A percentile compares a stretch with the other conserved stretches of the same genome.
phyloP scores from a whole-genome alignment of 2,113 vertebrate genomes.

The Megaceryle torquata region DNA sequence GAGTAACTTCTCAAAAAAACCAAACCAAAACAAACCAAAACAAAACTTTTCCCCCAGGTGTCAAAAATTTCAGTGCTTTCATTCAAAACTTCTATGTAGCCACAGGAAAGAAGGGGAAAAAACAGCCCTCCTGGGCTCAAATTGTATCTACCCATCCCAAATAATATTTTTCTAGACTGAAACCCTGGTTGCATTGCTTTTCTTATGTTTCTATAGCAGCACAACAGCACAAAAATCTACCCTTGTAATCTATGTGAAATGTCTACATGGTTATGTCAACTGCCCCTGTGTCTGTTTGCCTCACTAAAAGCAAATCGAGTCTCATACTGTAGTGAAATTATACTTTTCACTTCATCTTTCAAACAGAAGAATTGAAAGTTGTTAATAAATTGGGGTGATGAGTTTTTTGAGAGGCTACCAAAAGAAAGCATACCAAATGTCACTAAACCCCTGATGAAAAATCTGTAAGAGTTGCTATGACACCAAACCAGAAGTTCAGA shows the following conservation, averaged over 20 bases:
- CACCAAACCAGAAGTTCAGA: not conserved
- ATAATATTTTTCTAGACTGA: not conserved
- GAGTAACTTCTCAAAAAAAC: not conserved
- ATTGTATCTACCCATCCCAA: not conserved
- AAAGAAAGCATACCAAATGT: not conserved
- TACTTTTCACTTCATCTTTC: not conserved
- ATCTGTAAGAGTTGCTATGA: not conserved
- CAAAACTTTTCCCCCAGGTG: not conserved
- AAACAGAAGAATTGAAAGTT: not conserved
- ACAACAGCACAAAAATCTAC: not conserved
- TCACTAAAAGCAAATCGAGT: not conserved
- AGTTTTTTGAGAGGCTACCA: not conserved
- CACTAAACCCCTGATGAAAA: not conserved
- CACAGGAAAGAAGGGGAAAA: not conserved
- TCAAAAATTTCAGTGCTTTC: not conserved
- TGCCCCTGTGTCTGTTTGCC: not conserved
- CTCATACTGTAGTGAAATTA: not conserved
- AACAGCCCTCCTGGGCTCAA: not conserved
- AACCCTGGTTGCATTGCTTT: not conserved
- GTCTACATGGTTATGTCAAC: not conserved
- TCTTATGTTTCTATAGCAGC: not conserved
- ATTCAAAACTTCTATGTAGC: not conserved
- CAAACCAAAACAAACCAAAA: too few species aligned
- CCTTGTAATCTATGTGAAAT: not conserved
- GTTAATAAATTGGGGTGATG: not conserved